Base-by-base conservation (phyloP, 2,888 invertebrate species). In the Scaptomyza reducta region DNA sequence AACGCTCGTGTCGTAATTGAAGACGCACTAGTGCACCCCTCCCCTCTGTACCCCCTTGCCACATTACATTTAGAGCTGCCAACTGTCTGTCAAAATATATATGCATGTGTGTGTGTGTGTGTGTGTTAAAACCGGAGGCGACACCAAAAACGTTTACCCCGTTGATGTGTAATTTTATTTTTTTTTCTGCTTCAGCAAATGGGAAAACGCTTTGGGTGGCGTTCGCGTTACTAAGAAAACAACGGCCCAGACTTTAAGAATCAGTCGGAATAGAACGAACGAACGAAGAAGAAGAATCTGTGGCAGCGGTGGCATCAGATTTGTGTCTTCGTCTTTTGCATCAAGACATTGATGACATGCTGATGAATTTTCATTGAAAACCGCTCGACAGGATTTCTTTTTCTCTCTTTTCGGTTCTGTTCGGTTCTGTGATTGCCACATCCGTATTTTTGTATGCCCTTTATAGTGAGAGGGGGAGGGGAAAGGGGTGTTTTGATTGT, bases 341-440 rank as follows among this genome's bases (percentile, higher is more conserved):
- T n/a, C n/a, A 10, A 31, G 74, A 57, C 61, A 9, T 38, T 56
- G 68, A 31, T 79, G 83, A 76, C 81, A 80, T 79, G 79, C 75
- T 89, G 90, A 88, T 83, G 88, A 90, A 90, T 90, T 88, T 83
- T 88, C 89, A 86, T 88, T 90, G 90, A 82, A 82, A 81, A 82
- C 40, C 54, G 79, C 82, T 77, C 88, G 89, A 88, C 90, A 89
- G 88, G 88, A 89, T 87, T 87, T 64, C 67, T 35, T 22, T 22
- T 22, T 22, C 22, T 22, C 22, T 22, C 22, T 22, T 22, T 22
- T 22, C 22, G 31, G 50, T 85, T 35, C 16, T 83, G 29, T 47
- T 16, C 11, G 16, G 29, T 47, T 33, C 11, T 33, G 50, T 85
- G 90, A 90, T 90, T 90, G 89, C 88, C 88, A 89, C 88, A 90